Conservation (phyloP, 64 coral and sea anemone genomes). For the Astreopora myriophthalma region DNA sequence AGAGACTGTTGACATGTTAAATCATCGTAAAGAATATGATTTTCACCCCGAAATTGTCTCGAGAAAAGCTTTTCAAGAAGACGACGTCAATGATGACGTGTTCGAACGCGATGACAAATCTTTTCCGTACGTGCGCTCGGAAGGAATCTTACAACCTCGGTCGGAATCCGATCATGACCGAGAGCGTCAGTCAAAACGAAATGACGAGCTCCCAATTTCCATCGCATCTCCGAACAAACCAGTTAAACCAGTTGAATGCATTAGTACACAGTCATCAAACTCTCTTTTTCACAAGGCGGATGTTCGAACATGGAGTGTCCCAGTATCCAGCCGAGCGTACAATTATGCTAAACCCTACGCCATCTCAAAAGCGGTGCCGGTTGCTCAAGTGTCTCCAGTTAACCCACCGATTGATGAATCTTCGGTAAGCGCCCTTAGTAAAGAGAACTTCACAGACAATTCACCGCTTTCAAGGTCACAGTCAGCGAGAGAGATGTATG, state of each 20-base stretch:
- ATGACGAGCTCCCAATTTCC: not conserved
- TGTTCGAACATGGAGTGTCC: not conserved
- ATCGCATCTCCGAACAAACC: not conserved
- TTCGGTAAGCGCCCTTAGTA: not conserved
- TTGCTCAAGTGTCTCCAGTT: conserved; percentile 84
- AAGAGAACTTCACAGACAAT: conserved; percentile 38
- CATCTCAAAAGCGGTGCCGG: conserved; percentile 65
- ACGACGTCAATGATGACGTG: not conserved
- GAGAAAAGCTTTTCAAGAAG: not conserved
- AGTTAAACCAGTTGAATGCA: not conserved
- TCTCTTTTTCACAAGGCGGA: not conserved
- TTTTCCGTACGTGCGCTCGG: not conserved
- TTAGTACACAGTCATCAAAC: not conserved
- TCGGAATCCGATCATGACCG: conserved; percentile 9
- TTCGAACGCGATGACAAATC: not conserved
- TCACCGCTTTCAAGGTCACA: conserved; percentile 66
- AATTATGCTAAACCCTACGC: conserved; percentile 62
- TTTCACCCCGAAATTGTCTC: not conserved
- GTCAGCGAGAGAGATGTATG: conserved; percentile 96
- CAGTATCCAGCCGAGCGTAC: conserved; percentile 6
- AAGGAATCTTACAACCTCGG: conserved; percentile 5
- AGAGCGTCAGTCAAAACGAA: not conserved
- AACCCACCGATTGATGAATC: conserved; percentile 36
- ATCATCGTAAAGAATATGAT: conserved; percentile 15
- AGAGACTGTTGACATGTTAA: not conserved